Conservation (phyloP, 2,113 vertebrate genomes). For the Climacteris rufus region DNA sequence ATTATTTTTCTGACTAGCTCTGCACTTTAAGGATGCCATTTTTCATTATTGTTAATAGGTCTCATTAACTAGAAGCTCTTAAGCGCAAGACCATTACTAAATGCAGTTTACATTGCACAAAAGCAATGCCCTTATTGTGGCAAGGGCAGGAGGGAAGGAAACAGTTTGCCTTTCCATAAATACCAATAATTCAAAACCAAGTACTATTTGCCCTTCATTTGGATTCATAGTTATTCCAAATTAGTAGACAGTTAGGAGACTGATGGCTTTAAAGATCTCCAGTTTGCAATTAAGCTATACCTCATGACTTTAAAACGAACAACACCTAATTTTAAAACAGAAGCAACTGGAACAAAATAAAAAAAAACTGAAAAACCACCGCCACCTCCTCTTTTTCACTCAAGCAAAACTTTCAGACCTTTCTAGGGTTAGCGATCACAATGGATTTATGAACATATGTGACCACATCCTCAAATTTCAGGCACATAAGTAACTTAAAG, state of each 20-base stretch:
- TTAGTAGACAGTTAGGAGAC: neutral
- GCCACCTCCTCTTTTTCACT: neutral
- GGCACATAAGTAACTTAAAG: neutral
- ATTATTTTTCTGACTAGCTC: conserved; percentile 53
- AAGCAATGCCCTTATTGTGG: conserved; percentile 25
- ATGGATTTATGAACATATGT: neutral
- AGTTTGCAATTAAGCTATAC: neutral
- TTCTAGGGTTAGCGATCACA: neutral
- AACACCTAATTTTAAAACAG: neutral
- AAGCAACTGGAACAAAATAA: neutral
- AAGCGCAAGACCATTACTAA: conserved; percentile 48
- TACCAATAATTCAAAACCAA: conserved; percentile 20
- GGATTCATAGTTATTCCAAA: neutral
- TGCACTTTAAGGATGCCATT: conserved; percentile 51
- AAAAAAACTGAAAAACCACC: neutral
- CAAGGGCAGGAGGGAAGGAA: conserved; percentile 26
- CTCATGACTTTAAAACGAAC: neutral
- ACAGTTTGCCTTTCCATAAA: neutral
- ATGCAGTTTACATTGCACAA: conserved; percentile 42
- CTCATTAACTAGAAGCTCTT: conserved; percentile 57
- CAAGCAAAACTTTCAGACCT: neutral
- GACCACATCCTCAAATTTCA: neutral
- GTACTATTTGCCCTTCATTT: neutral
- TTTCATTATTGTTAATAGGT: conserved; percentile 59
- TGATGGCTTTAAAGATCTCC: neutral